These are phyloP conservation scores for Hylaeus anthracinus DNA, from an alignment of 1,140 invertebrate genomes.

Conservation along the genomic window DNA sequence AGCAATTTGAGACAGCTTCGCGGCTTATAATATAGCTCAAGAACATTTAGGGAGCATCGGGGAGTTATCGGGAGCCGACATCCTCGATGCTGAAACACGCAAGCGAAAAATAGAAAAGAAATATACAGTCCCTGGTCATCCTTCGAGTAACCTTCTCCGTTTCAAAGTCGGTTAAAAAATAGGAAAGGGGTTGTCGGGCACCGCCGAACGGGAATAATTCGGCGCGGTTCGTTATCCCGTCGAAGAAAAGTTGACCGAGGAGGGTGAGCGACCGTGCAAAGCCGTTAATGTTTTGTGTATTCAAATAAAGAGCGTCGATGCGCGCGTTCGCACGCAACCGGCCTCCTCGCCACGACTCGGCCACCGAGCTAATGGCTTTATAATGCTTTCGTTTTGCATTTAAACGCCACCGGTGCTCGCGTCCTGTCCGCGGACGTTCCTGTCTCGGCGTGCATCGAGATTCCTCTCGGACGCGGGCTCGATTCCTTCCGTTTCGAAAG, in stretches of 20 bases:
- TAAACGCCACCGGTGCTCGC: slow-evolving; percentile 62
- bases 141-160: too few species aligned
- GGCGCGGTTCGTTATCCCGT: not conserved
- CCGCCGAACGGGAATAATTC: not conserved
- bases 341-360: slow-evolving; percentile 26
- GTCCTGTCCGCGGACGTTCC: slow-evolving; percentile 35
- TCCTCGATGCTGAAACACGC: too few species aligned
- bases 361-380: slow-evolving; percentile 74
- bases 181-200: too few species aligned
- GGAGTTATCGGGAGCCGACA: slow-evolving; percentile 73
- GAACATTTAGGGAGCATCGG: slow-evolving; percentile 34
- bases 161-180: too few species aligned
- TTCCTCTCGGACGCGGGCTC: slow-evolving; percentile 30
- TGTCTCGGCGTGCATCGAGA: too few species aligned
- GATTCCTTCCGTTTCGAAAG: too few species aligned
- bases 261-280: slow-evolving; percentile 41
- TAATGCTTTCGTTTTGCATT: slow-evolving; percentile 77
- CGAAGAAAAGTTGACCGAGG: not conserved
- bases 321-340: slow-evolving; percentile 69
- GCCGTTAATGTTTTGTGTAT: slow-evolving; percentile 77
- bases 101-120: too few species aligned
- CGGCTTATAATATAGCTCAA: not conserved
- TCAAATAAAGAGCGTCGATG: slow-evolving; percentile 75
- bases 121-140: too few species aligned
- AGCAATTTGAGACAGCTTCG: slow-evolving; percentile 75